Evolutionary conservation across 2,113 vertebrate species (phyloP), one percentile per base, ranked within the genome.

Genomic region (Carassius carassius): DNA sequence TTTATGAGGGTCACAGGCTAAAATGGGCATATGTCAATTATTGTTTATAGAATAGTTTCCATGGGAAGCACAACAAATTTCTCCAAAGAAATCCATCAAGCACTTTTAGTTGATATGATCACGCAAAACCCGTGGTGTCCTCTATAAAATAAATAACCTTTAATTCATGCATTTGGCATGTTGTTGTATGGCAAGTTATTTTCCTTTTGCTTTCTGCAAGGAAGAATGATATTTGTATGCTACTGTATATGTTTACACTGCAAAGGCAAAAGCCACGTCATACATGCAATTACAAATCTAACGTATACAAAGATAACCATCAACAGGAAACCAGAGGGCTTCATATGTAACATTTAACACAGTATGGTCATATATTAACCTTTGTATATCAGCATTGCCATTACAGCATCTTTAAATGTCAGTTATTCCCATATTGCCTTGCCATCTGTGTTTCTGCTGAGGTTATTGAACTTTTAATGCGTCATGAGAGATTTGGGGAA

Each of bases 1-100:
- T 23, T 3, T 81, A 69, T 81, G 87, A 32, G 3, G 84, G 82
- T 88, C 78, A 47, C 75, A 29, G 81, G 83, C 79, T 83, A 92
- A 92, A 91, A 72, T 89, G 58, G 65, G 84, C 85, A 88, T 89
- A 90, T 90, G 72, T 89, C 90, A 92, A 90, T 89, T 90, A 60
- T 70, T 91, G 91, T 91, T 93, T 90, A 92, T 10, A 89, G 92
- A 92, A 93, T 89, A 58, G 90, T 86, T 91, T 90, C 85, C 47
- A 67, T 44, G 78, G 47, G 87, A 91, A 93, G 90, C 44, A 89
- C 86, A 87, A 84, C 60, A 54, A 37, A 70, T 32, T 41, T 70
- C 4, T 0, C 21, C 69, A 73, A 47, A 54, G 29, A 56, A 56
- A 56, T 72, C 44, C 49, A 56, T 56, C 80, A 72, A 72, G 13